Percentiles rank a stretch among this genome's conserved stretches.
Evolutionary conservation across 2,113 vertebrate species (phyloP).

Genomic region (Cepphus grylle): DNA sequence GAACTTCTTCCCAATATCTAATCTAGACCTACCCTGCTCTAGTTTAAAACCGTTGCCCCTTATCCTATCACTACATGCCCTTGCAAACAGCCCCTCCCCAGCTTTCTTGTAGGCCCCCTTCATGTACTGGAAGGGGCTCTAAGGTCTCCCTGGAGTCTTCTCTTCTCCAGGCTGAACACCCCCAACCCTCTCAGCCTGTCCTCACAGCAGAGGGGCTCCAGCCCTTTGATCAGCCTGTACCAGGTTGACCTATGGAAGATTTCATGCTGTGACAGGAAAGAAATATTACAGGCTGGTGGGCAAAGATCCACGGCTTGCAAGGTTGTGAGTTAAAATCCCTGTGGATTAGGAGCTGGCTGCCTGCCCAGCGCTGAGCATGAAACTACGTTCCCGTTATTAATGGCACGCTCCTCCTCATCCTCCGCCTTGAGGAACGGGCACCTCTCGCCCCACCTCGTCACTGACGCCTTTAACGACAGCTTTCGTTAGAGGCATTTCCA

Average conservation of each 20-base stretch:
- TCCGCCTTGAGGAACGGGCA: background rate
- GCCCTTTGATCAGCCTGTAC: background rate
- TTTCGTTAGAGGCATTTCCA: background rate
- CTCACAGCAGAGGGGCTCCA: too few relatives aligned
- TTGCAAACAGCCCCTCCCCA: too few relatives aligned
- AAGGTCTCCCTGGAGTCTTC: too few relatives aligned
- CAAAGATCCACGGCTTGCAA: background rate
- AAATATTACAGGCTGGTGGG: background rate
- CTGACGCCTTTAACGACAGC: fast-evolving
- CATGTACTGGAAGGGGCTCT: too few relatives aligned
- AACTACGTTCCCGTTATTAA: background rate
- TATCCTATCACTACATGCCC: too few relatives aligned
- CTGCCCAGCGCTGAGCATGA: background rate
- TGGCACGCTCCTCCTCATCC: background rate
- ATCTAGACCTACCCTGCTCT: too few relatives aligned
- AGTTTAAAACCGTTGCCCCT: too few relatives aligned
- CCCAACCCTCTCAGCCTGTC: too few relatives aligned
- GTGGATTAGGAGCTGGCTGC: background rate
- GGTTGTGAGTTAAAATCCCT: background rate
- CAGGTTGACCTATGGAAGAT: background rate
- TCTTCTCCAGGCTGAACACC: too few relatives aligned
- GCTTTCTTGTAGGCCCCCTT: too few relatives aligned
- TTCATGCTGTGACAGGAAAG: background rate
- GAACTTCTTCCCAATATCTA: too few relatives aligned
- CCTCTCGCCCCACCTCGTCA: background rate